These are phyloP conservation scores for Pseudochirops cupreus DNA, from an alignment of 2,797 vertebrate species.

Conservation along the genomic window DNA sequence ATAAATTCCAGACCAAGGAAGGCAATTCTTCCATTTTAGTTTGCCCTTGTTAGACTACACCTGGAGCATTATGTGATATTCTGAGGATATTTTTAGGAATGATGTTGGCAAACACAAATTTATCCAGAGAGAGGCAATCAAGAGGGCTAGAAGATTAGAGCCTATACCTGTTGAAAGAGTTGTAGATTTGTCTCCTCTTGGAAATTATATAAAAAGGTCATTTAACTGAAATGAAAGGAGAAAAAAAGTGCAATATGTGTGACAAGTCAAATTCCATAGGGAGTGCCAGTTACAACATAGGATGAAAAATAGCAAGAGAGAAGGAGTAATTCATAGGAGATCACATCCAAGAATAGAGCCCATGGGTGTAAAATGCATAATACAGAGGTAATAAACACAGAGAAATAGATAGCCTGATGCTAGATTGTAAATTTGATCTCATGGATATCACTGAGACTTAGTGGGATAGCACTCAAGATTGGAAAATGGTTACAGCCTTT, in stretches of 20 bases:
- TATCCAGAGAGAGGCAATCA: not conserved
- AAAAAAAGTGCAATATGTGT: not conserved
- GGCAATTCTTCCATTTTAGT: not conserved
- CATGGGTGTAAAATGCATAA: not conserved
- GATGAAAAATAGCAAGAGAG: not conserved
- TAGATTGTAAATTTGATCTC: not conserved
- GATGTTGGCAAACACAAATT: not conserved
- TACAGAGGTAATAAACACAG: not conserved
- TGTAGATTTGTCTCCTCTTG: not conserved
- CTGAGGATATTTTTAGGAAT: not conserved
- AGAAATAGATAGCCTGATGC: not conserved
- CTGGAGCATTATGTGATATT: not conserved
- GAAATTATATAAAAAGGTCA: not conserved
- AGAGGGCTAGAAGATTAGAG: not conserved
- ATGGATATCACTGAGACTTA: not conserved
- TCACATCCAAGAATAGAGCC: not conserved
- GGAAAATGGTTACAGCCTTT: not conserved
- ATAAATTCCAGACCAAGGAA: not conserved
- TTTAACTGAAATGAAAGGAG: not conserved
- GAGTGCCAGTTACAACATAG: not conserved
- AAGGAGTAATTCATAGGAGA: not conserved
- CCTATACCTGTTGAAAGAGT: not conserved
- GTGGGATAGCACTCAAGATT: not conserved
- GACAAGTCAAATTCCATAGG: not conserved
- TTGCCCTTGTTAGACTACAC: not conserved